Evolutionary conservation across 2,888 invertebrate genomes (phyloP).

Genomic region (Rhogogaster chlorosoma): DNA sequence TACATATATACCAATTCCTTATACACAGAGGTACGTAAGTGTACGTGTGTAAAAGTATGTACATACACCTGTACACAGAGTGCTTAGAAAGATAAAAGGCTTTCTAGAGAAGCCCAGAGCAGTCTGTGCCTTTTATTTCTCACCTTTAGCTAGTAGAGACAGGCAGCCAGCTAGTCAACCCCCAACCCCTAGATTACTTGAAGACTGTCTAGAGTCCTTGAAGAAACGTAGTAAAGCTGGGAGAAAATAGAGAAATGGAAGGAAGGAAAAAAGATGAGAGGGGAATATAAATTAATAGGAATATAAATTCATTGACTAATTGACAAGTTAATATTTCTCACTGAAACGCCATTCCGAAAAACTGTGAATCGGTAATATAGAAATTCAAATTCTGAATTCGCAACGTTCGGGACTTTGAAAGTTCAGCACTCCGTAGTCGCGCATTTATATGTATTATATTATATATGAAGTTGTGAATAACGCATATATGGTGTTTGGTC

Average conservation of each 20-base stretch:
- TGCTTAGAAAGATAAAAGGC: constrained; percentile 33
- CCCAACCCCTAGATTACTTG: not conserved
- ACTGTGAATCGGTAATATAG: too few species aligned
- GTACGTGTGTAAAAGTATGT: not conserved
- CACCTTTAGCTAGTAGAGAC: not conserved
- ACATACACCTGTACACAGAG: not conserved
- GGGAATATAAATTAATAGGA: not conserved
- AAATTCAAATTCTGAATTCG: too few species aligned
- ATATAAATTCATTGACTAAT: not conserved
- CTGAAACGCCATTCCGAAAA: too few species aligned
- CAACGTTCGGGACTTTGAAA: too few species aligned
- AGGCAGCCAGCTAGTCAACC: not conserved
- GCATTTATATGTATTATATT: not conserved
- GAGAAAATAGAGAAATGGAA: not conserved
- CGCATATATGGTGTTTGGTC: not conserved
- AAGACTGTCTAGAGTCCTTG: constrained; percentile 26
- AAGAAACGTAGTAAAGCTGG: not conserved
- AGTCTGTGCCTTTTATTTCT: constrained; percentile 30
- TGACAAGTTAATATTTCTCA: too few species aligned
- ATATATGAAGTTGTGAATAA: not conserved
- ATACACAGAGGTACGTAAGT: not conserved
- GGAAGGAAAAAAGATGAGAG: not conserved
- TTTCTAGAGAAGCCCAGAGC: not conserved
- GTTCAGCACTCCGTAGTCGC: not conserved
- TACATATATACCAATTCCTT: not conserved